These are phyloP conservation scores for Hippoglossus hippoglossus DNA, from an alignment of 2,797 vertebrate species.

Conservation along the genomic window DNA sequence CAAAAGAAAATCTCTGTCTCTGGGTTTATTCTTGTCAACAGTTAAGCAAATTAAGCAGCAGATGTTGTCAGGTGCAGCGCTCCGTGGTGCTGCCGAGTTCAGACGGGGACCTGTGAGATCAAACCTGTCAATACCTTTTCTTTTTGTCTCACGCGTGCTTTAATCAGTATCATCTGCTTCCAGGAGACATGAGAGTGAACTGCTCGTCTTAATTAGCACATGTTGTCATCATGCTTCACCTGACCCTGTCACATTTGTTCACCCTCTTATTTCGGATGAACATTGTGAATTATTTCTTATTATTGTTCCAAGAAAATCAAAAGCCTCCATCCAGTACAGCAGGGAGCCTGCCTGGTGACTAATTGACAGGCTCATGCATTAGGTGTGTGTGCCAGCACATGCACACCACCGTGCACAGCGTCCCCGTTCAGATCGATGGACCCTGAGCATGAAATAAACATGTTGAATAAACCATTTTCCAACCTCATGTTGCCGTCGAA, in stretches of 20 bases:
- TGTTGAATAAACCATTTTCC: constrained; percentile 30
- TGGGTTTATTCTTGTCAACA: no score
- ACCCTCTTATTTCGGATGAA: not conserved
- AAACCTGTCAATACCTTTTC: no score
- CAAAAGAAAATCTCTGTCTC: no score
- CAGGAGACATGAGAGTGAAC: no score
- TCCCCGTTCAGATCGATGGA: no score
- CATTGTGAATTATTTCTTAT: not conserved
- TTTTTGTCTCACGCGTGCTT: no score
- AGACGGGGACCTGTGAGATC: no score
- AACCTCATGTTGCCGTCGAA: not conserved
- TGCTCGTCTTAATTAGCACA: constrained; percentile 2
- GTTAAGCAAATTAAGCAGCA: no score
- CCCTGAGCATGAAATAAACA: not conserved
- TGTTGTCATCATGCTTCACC: not conserved
- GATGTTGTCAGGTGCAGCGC: no score
- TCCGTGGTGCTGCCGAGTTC: no score
- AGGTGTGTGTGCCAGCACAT: not conserved
- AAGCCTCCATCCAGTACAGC: not conserved
- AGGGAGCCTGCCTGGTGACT: constrained; percentile 33
- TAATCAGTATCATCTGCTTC: no score
- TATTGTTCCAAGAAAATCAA: not conserved
- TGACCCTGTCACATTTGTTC: not conserved
- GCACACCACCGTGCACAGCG: not conserved
- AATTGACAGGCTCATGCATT: constrained; percentile 30